A percentile compares a stretch with the other conserved stretches of the same genome.
Conservation (phyloP, 1,140 invertebrate genomes). For the Arctopsyche grandis region DNA sequence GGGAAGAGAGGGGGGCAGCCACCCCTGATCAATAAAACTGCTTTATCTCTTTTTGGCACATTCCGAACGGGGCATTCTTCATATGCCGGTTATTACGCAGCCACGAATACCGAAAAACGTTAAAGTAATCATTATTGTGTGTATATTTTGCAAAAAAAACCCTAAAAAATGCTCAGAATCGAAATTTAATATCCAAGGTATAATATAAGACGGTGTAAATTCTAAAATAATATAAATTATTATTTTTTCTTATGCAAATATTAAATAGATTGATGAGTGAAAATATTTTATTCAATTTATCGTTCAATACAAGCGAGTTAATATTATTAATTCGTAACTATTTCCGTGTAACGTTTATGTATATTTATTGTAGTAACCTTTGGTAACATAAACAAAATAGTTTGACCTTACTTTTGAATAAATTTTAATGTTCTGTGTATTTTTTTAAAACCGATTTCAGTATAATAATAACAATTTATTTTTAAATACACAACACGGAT, state of each 20-base stretch:
- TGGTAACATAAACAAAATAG: background rate
- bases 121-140: slow-evolving; percentile 15
- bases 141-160: background rate
- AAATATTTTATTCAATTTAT: background rate
- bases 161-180: too few species aligned
- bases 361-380: background rate
- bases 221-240: too few species aligned
- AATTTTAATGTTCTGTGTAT: background rate
- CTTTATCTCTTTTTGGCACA: slow-evolving; percentile 70
- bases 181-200: too few species aligned
- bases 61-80: slow-evolving; percentile 57
- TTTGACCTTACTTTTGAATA: background rate
- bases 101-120: background rate
- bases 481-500: too few species aligned
- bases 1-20: slow-evolving; percentile 63
- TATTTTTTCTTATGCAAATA: too few species aligned
- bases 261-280: background rate
- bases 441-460: too few species aligned
- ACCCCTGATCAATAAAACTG: slow-evolving; percentile 70
- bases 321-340: slow-evolving; percentile 6
- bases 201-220: too few species aligned
- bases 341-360: background rate
- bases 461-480: too few species aligned
- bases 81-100: slow-evolving; percentile 43
- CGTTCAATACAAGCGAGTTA: background rate